These are phyloP conservation scores for Physella acuta DNA, from an alignment of 1,140 invertebrate genomes.

Conservation along the genomic window DNA sequence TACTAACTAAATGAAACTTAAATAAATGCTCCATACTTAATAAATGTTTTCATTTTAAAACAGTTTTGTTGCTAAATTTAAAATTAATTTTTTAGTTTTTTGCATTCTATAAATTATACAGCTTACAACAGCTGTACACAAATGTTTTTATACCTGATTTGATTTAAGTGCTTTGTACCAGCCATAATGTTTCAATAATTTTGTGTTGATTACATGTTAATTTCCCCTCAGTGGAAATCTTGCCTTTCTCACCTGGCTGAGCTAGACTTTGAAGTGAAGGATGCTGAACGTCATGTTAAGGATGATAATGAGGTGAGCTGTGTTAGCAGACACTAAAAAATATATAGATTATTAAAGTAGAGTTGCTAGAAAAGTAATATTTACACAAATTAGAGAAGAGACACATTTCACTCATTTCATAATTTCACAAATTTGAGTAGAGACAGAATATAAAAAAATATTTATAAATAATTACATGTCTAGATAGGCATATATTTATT, in stretches of 20 bases:
- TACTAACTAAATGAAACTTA: too few relatives aligned
- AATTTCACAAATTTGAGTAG: background rate
- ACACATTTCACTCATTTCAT: too few relatives aligned
- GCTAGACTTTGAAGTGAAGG: constrained; percentile 43
- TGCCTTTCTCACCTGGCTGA: constrained; percentile 43
- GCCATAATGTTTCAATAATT: background rate
- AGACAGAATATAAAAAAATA: background rate
- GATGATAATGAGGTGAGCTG: constrained; percentile 29
- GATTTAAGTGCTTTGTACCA: background rate
- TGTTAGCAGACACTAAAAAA: too few relatives aligned
- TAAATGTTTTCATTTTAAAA: too few relatives aligned
- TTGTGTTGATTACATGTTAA: too few relatives aligned
- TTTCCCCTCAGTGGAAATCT: constrained; percentile 40
- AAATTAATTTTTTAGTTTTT: background rate
- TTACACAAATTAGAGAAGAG: background rate
- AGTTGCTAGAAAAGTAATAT: too few relatives aligned
- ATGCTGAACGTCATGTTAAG: constrained; percentile 25
- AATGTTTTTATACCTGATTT: background rate
- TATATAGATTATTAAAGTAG: too few relatives aligned
- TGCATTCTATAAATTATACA: background rate
- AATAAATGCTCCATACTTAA: too few relatives aligned
- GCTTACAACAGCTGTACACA: background rate
- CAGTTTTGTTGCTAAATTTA: too few relatives aligned
- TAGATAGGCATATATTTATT: background rate
- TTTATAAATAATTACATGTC: background rate